Percentiles rank a stretch among this genome's conserved stretches.
Conservation (phyloP, 2,113 vertebrate species). For the Aegotheles bennettii region DNA sequence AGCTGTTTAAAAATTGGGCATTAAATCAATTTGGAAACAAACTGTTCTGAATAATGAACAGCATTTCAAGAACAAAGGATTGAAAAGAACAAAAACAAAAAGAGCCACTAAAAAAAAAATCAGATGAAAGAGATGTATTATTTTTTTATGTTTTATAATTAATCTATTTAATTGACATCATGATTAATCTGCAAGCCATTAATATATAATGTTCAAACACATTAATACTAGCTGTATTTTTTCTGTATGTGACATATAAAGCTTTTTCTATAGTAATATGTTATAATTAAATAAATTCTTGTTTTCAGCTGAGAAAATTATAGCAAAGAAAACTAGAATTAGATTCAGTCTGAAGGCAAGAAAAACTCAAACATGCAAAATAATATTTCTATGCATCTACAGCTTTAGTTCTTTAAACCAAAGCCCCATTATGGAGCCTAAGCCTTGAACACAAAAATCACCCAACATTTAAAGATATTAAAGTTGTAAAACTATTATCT, state of each 20-base stretch:
- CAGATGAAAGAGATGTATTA: background rate
- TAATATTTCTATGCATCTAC: background rate
- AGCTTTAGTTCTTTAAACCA: background rate
- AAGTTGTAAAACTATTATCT: background rate
- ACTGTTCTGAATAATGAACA: background rate
- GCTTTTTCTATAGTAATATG: background rate
- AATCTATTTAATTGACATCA: background rate
- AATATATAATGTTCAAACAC: background rate
- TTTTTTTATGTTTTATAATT: constrained; percentile 5
- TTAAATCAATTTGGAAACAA: background rate
- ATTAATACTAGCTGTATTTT: background rate
- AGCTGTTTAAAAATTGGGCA: background rate
- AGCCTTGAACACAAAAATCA: background rate
- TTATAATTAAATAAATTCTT: background rate
- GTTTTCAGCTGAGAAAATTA: background rate
- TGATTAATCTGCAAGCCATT: background rate
- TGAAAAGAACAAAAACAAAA: background rate
- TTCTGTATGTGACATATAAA: background rate
- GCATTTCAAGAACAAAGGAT: background rate
- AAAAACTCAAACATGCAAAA: background rate
- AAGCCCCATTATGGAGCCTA: background rate
- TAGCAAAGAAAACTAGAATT: background rate
- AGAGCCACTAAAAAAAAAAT: background rate
- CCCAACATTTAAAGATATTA: background rate
- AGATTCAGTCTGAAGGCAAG: background rate